Base-by-base conservation (phyloP, 2,113 vertebrate genomes). In the Myodes glareolus region DNA sequence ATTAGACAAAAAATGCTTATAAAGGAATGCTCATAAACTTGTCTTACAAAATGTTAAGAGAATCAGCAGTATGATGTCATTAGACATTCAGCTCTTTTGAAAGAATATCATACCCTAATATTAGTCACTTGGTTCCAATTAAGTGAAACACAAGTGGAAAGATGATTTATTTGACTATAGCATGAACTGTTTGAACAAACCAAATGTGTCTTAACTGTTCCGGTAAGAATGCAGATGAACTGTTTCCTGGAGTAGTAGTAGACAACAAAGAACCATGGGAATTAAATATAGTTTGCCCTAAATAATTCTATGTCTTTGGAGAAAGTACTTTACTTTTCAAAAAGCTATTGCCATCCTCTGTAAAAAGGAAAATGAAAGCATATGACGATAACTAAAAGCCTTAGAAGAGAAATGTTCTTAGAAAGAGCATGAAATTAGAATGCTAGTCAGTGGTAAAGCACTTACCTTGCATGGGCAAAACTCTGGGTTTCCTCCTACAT, bases 31-130 rank as follows among this genome's bases (percentile, higher is more conserved):
- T 90, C 3, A 95, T 45, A 81, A 88, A 16, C 23, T 93, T 72
- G 10, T 86, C 3, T 90, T n/a, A 82, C 14, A 8, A 90, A 78
- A 88, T 95, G 7, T 88, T 88, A 88, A 95, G 75, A 25, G 78
- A 36, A 93, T 65, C 9, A 87, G 21, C 7, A 39, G 3, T 73
- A 42, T 39, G 5, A 4, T 47, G 7, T n/a, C 4, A 17, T 87
- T 45, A 80, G 67, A 39, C 42, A 61, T n/a, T 77, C 77, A 94
- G 11, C 55, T 90, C n/a, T 80, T 68, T n/a, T 80, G 52, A 86
- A 67, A 93, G 23, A 68, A 21, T 50, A 8, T 55, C 52, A 55
- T 16, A 50, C 42, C 7, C 85, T 90, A 92, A 90, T 68, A 2
- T 33, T 78, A n/a, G 13, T 70, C 55, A 93, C 52, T 86, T 78